These are phyloP conservation scores for Crematogaster levior DNA, from an alignment of 2,888 invertebrate species.

Conservation along the genomic window DNA sequence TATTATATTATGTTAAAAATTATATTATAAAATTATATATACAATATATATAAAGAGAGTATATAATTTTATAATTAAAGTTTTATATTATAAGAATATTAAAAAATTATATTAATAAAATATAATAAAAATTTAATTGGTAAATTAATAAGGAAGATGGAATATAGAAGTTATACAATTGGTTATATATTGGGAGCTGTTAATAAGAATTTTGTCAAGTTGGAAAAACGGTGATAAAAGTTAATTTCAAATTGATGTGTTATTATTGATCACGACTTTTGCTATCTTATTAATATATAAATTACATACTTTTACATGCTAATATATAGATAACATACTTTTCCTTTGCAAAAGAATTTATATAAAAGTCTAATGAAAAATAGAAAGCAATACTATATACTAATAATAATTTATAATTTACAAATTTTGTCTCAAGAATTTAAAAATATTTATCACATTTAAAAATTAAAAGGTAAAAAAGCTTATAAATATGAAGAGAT, in stretches of 20 bases:
- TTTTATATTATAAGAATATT: no score
- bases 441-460: not conserved
- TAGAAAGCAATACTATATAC: not conserved
- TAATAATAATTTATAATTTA: no score
- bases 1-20: no score
- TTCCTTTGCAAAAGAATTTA: not conserved
- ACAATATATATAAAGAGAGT: no score
- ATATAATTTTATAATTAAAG: no score
- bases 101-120: no score
- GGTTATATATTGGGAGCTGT: not conserved
- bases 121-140: no score
- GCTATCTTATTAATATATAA: not conserved
- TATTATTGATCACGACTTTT: not conserved
- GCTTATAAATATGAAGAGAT: not conserved
- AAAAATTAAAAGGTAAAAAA: not conserved
- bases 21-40: no score
- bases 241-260: not conserved
- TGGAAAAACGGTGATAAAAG: not conserved
- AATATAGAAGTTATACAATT: not conserved
- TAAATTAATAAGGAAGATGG: no score
- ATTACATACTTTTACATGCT: no score
- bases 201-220: not conserved
- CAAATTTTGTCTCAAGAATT: not conserved
- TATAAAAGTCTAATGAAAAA: not conserved
- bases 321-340: no score